Evolutionary conservation across 2,888 invertebrate genomes (phyloP), one percentile per base, ranked within the genome.

Genomic region (Drosophila cognata): DNA sequence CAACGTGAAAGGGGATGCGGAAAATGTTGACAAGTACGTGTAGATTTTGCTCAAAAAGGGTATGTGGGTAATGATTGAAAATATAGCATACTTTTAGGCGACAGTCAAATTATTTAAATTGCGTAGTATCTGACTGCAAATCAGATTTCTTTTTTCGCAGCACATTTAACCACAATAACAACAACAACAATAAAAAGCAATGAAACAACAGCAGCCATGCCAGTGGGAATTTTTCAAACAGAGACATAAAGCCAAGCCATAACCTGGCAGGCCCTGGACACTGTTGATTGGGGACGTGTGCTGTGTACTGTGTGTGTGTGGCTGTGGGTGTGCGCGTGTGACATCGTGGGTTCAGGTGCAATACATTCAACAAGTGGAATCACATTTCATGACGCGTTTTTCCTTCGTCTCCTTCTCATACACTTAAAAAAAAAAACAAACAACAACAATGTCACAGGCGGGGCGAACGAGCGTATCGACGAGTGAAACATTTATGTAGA

Each of bases 311-410:
- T 48, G 43, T 50, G 13, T 5, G 21, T 11, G 18, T n/a, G 18
- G 2, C 0, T 21, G 8, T 61, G 41, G 36, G 46, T 67, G 48
- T 51, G 46, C 36, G 51, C 16, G 43, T 62, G 65, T 57, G 56
- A 46, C 64, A 35, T 29, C 18, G 43, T 61, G 51, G 55, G 18
- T 46, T 68, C 75, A 79, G 89, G 90, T 87, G 87, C 89, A 90
- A 74, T 72, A 77, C 74, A 87, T 84, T 84, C 89, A 86, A 90
- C 90, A 86, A 74, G 87, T 88, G 90, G 62, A 71, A 63, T 68
- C 72, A 76, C 76, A 73, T 69, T 53, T 61, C 31, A 63, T 48
- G 55, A 71, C 63, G 60, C 64, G 43, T 56, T 43, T 38, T 62
- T 55, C 41, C 36, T 55, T 53, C 50, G 38, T 11, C 50, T 28